Base-by-base conservation (phyloP, 1,140 invertebrate species). In the Drosophila bocki region DNA sequence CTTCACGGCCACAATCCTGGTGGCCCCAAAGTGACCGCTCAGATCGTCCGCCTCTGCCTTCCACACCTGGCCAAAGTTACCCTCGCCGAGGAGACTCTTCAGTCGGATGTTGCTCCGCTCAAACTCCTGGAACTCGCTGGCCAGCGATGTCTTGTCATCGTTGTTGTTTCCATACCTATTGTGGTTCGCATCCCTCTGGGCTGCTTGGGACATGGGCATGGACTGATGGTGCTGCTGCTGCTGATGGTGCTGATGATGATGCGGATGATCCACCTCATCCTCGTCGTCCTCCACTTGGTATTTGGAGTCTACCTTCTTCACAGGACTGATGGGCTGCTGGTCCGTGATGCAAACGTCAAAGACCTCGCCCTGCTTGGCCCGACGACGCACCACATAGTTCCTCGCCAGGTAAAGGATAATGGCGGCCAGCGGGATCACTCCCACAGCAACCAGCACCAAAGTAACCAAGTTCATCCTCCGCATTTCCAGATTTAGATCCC, bases 1-100 rank as follows among this genome's bases (percentile, higher is more conserved):
- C 93, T 97, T 97, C 0, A 97, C 96, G 2, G 96, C 96, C n/a
- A 97, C 96, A 47, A 97, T 94, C 47, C 96, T 93, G 6, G 96
- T 97, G 48, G 96, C 94, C 2, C 96, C 96, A 78, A 96, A 95
- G 81, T 96, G 96, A 11, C 96, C 96, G 48, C 95, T 96, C 59
- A 97, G 93, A 85, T 97, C 96, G 77, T 96, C 96, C 9, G 96
- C 96, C 93, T 97, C 96, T 7, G 96, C 96, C 93, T 97, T 97
- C 96, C 96, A 97, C 26, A 97, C 96, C 95, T 96, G 96, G 33
- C 97, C 97, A 91, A 98, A 97, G 92, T 97, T 97, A 37, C 97
- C 97, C 93, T 97, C 95, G 8, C 97, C 97, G 9, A 97, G 93
- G 35, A 97, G 93, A 39, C 96, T 97, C 82, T 97, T 96, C 35